Conservation (phyloP, 2,888 invertebrate genomes). For the Stomorhina lunata region DNA sequence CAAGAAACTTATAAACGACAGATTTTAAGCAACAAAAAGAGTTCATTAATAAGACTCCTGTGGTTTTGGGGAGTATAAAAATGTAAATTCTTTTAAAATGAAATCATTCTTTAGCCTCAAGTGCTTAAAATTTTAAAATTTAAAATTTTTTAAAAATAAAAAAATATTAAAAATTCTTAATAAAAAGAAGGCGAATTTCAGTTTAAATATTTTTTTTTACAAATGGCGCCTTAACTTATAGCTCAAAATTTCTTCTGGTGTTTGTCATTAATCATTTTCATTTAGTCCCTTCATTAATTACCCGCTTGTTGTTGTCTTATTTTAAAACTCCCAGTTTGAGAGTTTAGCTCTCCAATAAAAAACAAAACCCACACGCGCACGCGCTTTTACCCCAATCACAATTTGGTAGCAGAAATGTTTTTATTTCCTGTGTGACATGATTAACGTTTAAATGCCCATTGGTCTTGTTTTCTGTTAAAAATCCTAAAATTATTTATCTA, state of each 20-base stretch:
- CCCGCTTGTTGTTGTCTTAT: constrained; percentile 44
- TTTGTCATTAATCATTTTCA: constrained; percentile 54
- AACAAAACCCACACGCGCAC: constrained; percentile 43
- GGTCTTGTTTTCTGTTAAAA: constrained; percentile 43
- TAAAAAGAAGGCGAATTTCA: background rate
- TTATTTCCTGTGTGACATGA: constrained; percentile 60
- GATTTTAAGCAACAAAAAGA: background rate
- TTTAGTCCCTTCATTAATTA: constrained; percentile 55
- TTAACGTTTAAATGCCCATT: constrained; percentile 64
- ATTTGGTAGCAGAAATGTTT: constrained; percentile 11
- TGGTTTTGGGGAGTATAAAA: constrained; percentile 34
- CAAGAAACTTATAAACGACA: constrained; percentile 7
- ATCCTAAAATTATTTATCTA: constrained; percentile 18
- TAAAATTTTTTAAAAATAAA: constrained; percentile 5
- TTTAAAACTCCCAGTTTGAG: background rate
- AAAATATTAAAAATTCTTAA: background rate
- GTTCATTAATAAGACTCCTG: constrained; percentile 44
- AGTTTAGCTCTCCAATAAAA: background rate
- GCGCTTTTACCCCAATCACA: constrained; percentile 20
- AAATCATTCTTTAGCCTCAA: constrained; percentile 42
- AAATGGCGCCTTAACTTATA: constrained; percentile 58
- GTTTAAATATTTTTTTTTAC: constrained; percentile 27
- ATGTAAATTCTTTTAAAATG: constrained; percentile 37
- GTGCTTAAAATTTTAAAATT: constrained; percentile 27
- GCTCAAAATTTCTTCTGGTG: constrained; percentile 49